Base-by-base conservation (phyloP, 2,888 invertebrate species). In the Drosophila atripex region DNA sequence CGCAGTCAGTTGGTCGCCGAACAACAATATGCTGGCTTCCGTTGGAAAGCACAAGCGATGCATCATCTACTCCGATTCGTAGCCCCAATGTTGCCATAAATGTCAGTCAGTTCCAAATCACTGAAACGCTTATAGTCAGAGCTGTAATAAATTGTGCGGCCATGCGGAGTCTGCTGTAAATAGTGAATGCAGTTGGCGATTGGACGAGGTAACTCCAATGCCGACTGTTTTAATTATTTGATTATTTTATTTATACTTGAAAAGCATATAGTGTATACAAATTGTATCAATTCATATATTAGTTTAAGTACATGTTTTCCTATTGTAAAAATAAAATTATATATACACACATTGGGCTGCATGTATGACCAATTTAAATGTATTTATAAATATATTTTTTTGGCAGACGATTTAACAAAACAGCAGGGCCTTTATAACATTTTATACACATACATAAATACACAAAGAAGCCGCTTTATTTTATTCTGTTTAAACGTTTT, bases 1-100 rank as follows among this genome's bases (percentile, higher is more conserved):
- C 68, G 97, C 97, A 41, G 97, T 97, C 41, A 94, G 96, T 46
- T 98, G 97, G 97, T 96, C 96, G 91, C 96, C 97, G 6, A 96
- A 95, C 89, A 96, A 95, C 45, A 94, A 94, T 49, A 94, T 94
- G 65, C 92, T 98, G 58, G 95, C 96, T 54, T 96, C 96, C 43
- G 97, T 97, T 77, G 97, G 97, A 91, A 94, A 95, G 77, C 94
- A 95, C 80, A 97, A 96, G 92, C 95, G 95, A 78, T 96, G 95
- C 59, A 93, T 96, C 72, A 93, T 97, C 70, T 98, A 97, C 96
- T 94, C 95, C 43, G 95, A 96, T 88, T 92, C 91, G 84, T 91
- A 91, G 87, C 90, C 78, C 52, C 16, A 58, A 41, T 49, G 45
- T 64, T 32, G 64, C 64, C 54, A 68, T 68, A 68, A 54, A 45